Evolutionary conservation across 2,888 invertebrate species (phyloP).

Genomic region (Dioctria linearis): DNA sequence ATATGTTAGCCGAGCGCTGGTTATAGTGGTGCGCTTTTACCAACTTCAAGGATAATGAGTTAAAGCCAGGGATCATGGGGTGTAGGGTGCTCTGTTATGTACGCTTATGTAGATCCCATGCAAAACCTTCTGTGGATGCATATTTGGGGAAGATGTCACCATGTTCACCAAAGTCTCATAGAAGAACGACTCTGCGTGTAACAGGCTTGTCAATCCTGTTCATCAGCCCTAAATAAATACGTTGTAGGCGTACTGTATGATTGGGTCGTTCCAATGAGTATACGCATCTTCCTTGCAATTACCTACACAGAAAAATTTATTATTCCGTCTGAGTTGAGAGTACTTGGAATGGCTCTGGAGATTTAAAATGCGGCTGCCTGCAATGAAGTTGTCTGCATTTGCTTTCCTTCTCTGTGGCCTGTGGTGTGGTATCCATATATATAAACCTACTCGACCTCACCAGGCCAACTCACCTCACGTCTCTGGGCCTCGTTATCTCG

Average conservation of each 20-base stretch:
- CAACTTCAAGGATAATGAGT: slow-evolving; percentile 49
- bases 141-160: neutral
- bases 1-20: slow-evolving; percentile 39
- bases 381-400: slow-evolving; percentile 31
- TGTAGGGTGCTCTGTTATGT: slow-evolving; percentile 8
- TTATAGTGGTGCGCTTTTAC: slow-evolving; percentile 39
- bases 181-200: neutral
- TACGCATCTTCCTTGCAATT: slow-evolving; percentile 35
- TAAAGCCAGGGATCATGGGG: slow-evolving; percentile 38
- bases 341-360: slow-evolving; percentile 11
- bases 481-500: slow-evolving; percentile 16
- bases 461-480: neutral
- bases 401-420: neutral
- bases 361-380: slow-evolving; percentile 51
- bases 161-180: neutral
- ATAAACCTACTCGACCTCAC: neutral
- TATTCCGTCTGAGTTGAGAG: slow-evolving; percentile 23
- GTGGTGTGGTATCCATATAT: neutral
- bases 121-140: neutral
- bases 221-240: slow-evolving; percentile 30
- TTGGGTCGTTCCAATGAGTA: no score
- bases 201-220: slow-evolving; percentile 23
- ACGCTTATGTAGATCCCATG: neutral
- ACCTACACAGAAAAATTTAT: slow-evolving; percentile 43
- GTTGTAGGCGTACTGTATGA: neutral